Conservation (phyloP, 2,888 invertebrate species). For the Osmoderma eremita region DNA sequence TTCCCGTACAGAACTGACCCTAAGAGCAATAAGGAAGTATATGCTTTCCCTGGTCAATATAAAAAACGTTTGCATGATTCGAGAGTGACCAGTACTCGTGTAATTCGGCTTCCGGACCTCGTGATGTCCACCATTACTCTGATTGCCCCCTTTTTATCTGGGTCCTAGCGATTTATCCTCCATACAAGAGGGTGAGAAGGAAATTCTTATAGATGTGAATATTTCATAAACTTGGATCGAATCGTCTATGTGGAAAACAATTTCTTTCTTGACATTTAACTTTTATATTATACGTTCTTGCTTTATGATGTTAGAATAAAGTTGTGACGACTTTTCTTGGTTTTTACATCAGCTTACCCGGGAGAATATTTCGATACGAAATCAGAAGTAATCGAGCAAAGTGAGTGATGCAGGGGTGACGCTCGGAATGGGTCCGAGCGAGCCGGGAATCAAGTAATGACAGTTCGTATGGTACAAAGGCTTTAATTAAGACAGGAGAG, state of each 20-base stretch:
- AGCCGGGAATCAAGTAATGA: conserved; percentile 53
- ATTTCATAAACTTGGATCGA: conserved; percentile 7
- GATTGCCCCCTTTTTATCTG: conserved; percentile 48
- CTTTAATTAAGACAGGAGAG: conserved; percentile 56
- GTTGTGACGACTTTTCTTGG: too few relatives aligned
- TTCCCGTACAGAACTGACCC: conserved; percentile 27
- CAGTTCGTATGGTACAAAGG: conserved; percentile 52
- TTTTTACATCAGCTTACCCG: too few relatives aligned
- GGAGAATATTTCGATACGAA: conserved; percentile 43
- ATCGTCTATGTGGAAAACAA: background rate
- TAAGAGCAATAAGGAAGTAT: conserved; percentile 50
- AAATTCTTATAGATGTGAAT: conserved; percentile 1
- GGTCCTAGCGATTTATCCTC: conserved; percentile 11
- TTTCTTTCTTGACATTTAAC: conserved; percentile 7
- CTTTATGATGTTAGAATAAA: too few relatives aligned
- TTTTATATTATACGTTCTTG: background rate
- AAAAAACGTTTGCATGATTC: conserved; percentile 50
- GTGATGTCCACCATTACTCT: conserved; percentile 54
- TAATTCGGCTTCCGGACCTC: conserved; percentile 56
- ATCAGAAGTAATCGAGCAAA: conserved; percentile 49
- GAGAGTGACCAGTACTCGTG: conserved; percentile 53
- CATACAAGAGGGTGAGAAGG: background rate
- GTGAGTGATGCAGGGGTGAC: conserved; percentile 42
- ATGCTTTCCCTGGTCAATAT: conserved; percentile 50
- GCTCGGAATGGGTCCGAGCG: conserved; percentile 40